A percentile compares a stretch with the other conserved stretches of the same genome.
These are phyloP conservation scores for Peromyscus aztecus DNA, from an alignment of 2,797 vertebrate genomes.

Conservation along the genomic window DNA sequence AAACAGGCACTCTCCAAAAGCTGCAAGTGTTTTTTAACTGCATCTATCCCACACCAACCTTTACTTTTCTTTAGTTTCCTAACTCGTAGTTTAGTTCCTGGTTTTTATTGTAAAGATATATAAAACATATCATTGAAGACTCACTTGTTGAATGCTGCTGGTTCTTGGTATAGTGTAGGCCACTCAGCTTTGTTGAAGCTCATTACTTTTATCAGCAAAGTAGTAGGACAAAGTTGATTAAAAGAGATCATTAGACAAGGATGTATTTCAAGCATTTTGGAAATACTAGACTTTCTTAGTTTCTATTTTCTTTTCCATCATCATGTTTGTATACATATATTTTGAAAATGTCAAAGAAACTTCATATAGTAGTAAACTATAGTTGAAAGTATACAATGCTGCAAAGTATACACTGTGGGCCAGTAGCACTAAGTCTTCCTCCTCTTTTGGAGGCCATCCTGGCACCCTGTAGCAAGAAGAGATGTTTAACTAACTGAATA, in stretches of 20 bases:
- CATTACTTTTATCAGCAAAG: not conserved
- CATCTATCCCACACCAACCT: not conserved
- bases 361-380: not conserved
- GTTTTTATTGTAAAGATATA: not conserved
- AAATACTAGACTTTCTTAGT: constrained; percentile 16
- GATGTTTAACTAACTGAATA: not conserved
- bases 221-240: not conserved
- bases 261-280: not conserved
- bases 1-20: not conserved
- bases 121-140: not conserved
- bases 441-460: not conserved
- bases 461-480: not conserved
- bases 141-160: not conserved
- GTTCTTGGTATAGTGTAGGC: not conserved
- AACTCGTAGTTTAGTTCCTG: not conserved
- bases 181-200: constrained; percentile 15
- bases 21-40: not conserved
- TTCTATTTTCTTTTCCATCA: not conserved
- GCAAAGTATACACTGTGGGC: not conserved
- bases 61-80: constrained; percentile 10
- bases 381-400: not conserved
- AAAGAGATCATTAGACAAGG: not conserved
- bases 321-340: not conserved
- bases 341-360: not conserved
- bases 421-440: not conserved